Conservation (phyloP, 2,888 invertebrate genomes). For the Caprella mutica region DNA sequence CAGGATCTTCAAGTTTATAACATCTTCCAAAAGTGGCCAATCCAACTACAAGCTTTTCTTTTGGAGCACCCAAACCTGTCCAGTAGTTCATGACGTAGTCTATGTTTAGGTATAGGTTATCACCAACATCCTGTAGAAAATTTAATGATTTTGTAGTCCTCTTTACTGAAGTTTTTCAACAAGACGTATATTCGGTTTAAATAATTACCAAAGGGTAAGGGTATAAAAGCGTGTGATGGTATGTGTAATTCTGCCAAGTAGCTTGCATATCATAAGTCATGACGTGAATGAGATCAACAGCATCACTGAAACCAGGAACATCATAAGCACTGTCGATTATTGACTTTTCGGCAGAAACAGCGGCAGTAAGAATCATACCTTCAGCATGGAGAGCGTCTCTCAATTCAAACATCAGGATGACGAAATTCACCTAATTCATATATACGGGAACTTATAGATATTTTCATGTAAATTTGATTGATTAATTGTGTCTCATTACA, state of each 20-base stretch:
- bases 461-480: too few species aligned
- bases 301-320: slow-evolving; percentile 44
- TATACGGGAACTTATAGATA: too few species aligned
- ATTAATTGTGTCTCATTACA: too few species aligned
- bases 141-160: too few species aligned
- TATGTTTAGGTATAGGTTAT: neutral
- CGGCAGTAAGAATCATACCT: slow-evolving; percentile 49
- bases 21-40: slow-evolving; percentile 59
- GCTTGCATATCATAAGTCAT: slow-evolving; percentile 67
- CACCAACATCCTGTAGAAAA: neutral
- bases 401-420: slow-evolving; percentile 48
- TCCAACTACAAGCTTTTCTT: slow-evolving; percentile 56
- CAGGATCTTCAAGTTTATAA: slow-evolving; percentile 48
- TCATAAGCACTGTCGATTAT: slow-evolving; percentile 48
- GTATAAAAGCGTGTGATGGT: slow-evolving; percentile 56
- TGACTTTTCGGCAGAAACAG: slow-evolving; percentile 48
- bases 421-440: slow-evolving; percentile 47
- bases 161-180: too few species aligned
- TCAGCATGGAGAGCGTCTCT: slow-evolving; percentile 47
- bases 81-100: slow-evolving; percentile 46
- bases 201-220: slow-evolving; percentile 35
- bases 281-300: slow-evolving; percentile 55
- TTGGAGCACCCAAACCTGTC: slow-evolving; percentile 48
- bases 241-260: slow-evolving; percentile 52
- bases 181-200: too few species aligned